Evolutionary conservation across 1,140 invertebrate genomes (phyloP).

Genomic region (Drosophila fuyamai): DNA sequence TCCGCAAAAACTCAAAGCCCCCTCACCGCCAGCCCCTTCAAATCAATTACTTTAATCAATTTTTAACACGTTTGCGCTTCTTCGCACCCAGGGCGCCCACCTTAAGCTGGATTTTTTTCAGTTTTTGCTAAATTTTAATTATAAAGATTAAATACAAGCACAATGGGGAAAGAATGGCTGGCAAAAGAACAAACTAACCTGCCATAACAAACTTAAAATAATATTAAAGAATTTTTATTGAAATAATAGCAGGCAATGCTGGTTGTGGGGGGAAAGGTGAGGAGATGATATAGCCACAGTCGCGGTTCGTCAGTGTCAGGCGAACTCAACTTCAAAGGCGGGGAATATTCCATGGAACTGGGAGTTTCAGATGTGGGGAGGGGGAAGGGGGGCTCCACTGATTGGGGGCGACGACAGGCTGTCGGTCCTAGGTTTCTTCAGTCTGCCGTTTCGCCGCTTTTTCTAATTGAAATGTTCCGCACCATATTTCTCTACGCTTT

Average conservation of each 20-base stretch:
- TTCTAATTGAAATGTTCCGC: conserved; percentile 81
- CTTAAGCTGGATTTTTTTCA: conserved; percentile 18
- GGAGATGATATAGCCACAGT: conserved; percentile 22
- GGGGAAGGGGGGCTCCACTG: conserved; percentile 18
- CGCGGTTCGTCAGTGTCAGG: conserved; percentile 72
- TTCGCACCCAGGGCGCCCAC: conserved; percentile 52
- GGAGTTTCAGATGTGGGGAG: conserved; percentile 6
- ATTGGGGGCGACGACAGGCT: conserved; percentile 76
- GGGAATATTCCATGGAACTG: conserved; percentile 31
- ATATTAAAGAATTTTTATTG: conserved; percentile 83
- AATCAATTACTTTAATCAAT: conserved; percentile 82
- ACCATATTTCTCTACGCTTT: conserved; percentile 80
- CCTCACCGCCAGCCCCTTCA: conserved; percentile 35
- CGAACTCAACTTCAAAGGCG: conserved; percentile 73
- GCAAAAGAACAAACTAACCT: conserved; percentile 65
- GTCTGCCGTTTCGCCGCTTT: conserved; percentile 46
- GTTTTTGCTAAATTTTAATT: conserved; percentile 76
- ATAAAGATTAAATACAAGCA: conserved; percentile 77
- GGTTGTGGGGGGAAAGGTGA: conserved; percentile 8
- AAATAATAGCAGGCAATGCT: conserved; percentile 70
- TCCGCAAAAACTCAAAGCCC: conserved; percentile 26
- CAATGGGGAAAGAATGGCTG: conserved; percentile 9
- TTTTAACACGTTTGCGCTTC: conserved; percentile 75
- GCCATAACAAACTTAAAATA: conserved; percentile 80
- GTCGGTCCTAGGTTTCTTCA: conserved; percentile 63